A percentile compares a stretch with the other conserved stretches of the same genome.
Conservation (phyloP, 2,888 invertebrate genomes). For the Cheilosia urbana region DNA sequence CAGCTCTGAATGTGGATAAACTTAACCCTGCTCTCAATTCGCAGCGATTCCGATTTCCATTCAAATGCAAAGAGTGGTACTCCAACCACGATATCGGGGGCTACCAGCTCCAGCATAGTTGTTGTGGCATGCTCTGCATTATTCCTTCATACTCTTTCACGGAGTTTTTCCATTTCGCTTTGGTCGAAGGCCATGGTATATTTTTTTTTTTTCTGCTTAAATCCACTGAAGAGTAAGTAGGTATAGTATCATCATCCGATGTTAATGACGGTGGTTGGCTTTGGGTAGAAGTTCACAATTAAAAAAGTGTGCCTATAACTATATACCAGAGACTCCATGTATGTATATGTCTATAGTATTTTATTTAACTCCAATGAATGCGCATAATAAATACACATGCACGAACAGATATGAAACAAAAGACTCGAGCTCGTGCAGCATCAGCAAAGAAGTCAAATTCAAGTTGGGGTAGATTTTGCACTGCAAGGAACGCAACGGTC, state of each 20-base stretch:
- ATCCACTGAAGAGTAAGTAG: slow-evolving; percentile 22
- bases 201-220: slow-evolving; percentile 10
- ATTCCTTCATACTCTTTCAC: slow-evolving; percentile 53
- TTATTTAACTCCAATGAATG: slow-evolving; percentile 60
- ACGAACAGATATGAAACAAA: slow-evolving; percentile 28
- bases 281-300: slow-evolving; percentile 40
- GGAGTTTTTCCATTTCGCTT: slow-evolving; percentile 55
- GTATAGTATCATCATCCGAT: slow-evolving; percentile 2
- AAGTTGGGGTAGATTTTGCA: slow-evolving; percentile 15
- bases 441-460: slow-evolving; percentile 10
- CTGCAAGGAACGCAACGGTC: slow-evolving; percentile 11
- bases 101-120: slow-evolving; percentile 1
- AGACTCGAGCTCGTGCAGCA: neutral
- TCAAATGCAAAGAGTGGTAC: slow-evolving; percentile 63
- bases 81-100: slow-evolving; percentile 33
- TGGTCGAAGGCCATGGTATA: slow-evolving; percentile 59
- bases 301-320: slow-evolving; percentile 48
- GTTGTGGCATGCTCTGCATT: slow-evolving; percentile 35
- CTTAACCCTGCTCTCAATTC: slow-evolving; percentile 73
- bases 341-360: neutral
- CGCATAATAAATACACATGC: slow-evolving; percentile 52
- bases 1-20: slow-evolving; percentile 50
- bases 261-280: slow-evolving; percentile 12
- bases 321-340: neutral
- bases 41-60: slow-evolving; percentile 71